Evolutionary conservation across 2,113 vertebrate genomes (phyloP), one percentile per base, ranked within the genome.

Genomic region (Acrocephalus arundinaceus): DNA sequence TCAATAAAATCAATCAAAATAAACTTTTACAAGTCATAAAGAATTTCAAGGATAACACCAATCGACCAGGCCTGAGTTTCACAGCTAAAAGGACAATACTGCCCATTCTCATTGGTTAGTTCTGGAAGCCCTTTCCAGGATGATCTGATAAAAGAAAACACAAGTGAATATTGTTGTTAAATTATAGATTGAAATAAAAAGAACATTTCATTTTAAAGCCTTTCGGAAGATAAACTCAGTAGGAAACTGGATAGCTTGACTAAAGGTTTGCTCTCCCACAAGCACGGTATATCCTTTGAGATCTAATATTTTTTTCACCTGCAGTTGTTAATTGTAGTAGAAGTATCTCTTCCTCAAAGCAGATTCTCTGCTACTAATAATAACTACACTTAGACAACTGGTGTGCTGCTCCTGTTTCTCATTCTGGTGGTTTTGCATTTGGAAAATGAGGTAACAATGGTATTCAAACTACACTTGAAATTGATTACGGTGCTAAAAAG

Each of bases 61-160:
- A 99, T 95, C 2, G 99, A 99, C 99, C 99, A 99, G 76, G 99
- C 99, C 97, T 99, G 99, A 28, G 98, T 99, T 98, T 99, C 99
- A 97, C 99, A 99, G 98, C 99, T 99, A 93, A 99, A 99, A 9
- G 99, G 98, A 67, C 99, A 99, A 96, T 98, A 97, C 52, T 98
- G 98, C 70, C 99, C 99, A 17, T 99, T 99, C 93, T 99, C 99
- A 96, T 99, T 99, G 93, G 99, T 99, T 93, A 99, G 97, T 92
- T 99, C 99, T 35, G 99, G 99, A 77, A 99, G 98, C 61, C 99
- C 99, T 95, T 99, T 99, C 99, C 99, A 99, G 9, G 98, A 98
- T 35, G 99, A 99, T 96, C 99, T 99, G 80, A 61, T 77, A 78
- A 87, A 91, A 92, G 84, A 89, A 91, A 95, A 93, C 81, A 77